These are phyloP conservation scores for Neodiprion lecontei DNA, from an alignment of 1,140 invertebrate genomes.

Conservation along the genomic window DNA sequence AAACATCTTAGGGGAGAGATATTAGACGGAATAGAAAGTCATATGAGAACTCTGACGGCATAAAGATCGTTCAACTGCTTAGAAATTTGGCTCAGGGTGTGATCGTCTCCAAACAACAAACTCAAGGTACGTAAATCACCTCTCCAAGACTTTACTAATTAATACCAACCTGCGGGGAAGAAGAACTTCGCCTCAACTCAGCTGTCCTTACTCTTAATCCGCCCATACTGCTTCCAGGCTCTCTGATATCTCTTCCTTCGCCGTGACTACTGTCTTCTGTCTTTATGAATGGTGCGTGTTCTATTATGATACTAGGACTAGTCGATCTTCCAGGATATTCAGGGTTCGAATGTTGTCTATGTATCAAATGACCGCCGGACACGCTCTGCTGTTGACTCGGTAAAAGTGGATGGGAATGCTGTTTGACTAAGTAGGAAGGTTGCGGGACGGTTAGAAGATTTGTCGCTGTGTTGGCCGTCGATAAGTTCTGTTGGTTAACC, in stretches of 20 bases:
- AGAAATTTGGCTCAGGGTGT: not conserved
- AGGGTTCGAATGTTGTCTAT: conserved; percentile 64
- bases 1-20: no score
- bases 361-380: conserved; percentile 46
- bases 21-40: no score
- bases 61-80: no score
- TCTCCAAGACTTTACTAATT: no score
- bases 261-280: conserved; percentile 35
- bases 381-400: conserved; percentile 60
- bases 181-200: conserved; percentile 61
- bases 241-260: conserved; percentile 27
- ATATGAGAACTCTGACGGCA: no score
- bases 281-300: conserved; percentile 45
- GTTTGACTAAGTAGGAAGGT: conserved; percentile 66
- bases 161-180: conserved; percentile 63
- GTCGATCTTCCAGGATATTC: conserved; percentile 51
- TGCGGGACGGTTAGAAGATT: conserved; percentile 68
- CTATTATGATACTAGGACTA: conserved; percentile 43
- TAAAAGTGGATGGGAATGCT: conserved; percentile 71
- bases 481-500: conserved; percentile 26
- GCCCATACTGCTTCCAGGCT: not conserved
- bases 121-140: no score
- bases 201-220: conserved; percentile 41
- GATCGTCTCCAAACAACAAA: no score
- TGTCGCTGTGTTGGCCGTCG: conserved; percentile 51